A percentile compares a stretch with the other conserved stretches of the same genome.
These are phyloP conservation scores for Zophobas morio DNA, from an alignment of 1,140 invertebrate species.

Conservation along the genomic window DNA sequence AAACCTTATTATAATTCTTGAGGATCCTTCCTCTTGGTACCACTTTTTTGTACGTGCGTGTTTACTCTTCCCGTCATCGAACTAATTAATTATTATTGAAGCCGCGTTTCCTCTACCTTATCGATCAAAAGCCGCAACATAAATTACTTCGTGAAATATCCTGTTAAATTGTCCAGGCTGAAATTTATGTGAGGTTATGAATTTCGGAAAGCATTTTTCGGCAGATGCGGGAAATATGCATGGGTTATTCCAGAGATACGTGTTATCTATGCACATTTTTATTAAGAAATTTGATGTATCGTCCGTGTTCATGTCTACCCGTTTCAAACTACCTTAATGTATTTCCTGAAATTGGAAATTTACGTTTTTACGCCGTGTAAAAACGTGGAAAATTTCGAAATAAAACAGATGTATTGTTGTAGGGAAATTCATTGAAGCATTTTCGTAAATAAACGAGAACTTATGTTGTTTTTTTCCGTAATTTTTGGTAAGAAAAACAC, in stretches of 20 bases:
- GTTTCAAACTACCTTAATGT: conserved; percentile 3
- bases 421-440: too few relatives aligned
- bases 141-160: conserved; percentile 24
- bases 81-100: conserved; percentile 38
- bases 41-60: conserved; percentile 1
- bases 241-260: not conserved
- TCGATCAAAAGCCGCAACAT: conserved; percentile 19
- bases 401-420: not conserved
- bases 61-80: conserved; percentile 26
- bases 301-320: conserved; percentile 14
- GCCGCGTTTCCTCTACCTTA: conserved; percentile 13
- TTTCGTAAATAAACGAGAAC: too few relatives aligned
- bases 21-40: conserved; percentile 4
- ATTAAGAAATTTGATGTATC: conserved; percentile 41
- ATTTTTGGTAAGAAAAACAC: too few relatives aligned
- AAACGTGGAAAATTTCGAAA: conserved; percentile 7
- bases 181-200: conserved; percentile 35
- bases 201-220: conserved; percentile 13
- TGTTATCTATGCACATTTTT: conserved; percentile 39
- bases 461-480: too few relatives aligned
- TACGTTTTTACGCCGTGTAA: conserved; percentile 23
- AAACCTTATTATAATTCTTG: conserved; percentile 23
- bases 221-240: conserved; percentile 18
- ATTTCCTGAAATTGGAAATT: conserved; percentile 30
- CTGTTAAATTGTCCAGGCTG: conserved; percentile 22